phyloP scores from a whole-genome alignment of 2,888 invertebrate species.

The Diloba caeruleocephala region DNA sequence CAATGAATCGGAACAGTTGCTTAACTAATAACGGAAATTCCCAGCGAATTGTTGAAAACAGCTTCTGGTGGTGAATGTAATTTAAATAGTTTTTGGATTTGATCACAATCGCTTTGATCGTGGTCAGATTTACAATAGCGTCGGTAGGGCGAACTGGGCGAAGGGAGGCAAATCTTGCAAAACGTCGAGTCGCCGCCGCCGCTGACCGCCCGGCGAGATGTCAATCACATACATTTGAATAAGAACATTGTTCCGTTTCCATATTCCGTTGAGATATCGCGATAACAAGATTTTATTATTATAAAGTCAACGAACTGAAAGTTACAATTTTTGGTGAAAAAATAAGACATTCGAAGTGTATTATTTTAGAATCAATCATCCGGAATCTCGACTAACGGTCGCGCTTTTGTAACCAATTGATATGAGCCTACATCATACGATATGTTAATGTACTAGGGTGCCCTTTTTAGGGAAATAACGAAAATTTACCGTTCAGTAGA shows the following conservation, averaged over 20 bases:
- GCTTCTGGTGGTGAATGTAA: slow-evolving; percentile 69
- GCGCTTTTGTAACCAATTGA: slow-evolving; percentile 62
- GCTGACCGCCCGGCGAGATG: slow-evolving; percentile 86
- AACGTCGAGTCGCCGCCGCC: slow-evolving; percentile 55
- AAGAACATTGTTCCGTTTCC: slow-evolving; percentile 81
- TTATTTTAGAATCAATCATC: slow-evolving; percentile 70
- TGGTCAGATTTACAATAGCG: slow-evolving; percentile 81
- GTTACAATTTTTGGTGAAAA: slow-evolving; percentile 73
- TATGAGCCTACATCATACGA: slow-evolving; percentile 39
- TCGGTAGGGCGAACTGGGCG: slow-evolving; percentile 58
- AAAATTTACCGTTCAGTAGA: slow-evolving; percentile 49
- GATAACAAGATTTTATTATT: slow-evolving; percentile 81
- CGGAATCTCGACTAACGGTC: slow-evolving; percentile 81
- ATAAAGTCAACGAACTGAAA: slow-evolving; percentile 80
- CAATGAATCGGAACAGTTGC: slow-evolving; percentile 52
- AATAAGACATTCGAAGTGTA: slow-evolving; percentile 64
- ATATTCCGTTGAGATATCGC: slow-evolving; percentile 80
- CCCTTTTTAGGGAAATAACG: slow-evolving; percentile 37
- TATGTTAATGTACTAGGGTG: slow-evolving; percentile 52
- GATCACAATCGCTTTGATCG: slow-evolving; percentile 80
- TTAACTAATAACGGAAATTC: slow-evolving; percentile 75
- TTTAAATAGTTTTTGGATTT: slow-evolving; percentile 79
- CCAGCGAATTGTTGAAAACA: slow-evolving; percentile 68
- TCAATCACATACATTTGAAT: slow-evolving; percentile 87
- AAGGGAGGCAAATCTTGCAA: slow-evolving; percentile 64